Base-by-base conservation (phyloP, 30 jellyfish, hydroid and myxozoan genomes). In the Catostylus mosaicus region DNA sequence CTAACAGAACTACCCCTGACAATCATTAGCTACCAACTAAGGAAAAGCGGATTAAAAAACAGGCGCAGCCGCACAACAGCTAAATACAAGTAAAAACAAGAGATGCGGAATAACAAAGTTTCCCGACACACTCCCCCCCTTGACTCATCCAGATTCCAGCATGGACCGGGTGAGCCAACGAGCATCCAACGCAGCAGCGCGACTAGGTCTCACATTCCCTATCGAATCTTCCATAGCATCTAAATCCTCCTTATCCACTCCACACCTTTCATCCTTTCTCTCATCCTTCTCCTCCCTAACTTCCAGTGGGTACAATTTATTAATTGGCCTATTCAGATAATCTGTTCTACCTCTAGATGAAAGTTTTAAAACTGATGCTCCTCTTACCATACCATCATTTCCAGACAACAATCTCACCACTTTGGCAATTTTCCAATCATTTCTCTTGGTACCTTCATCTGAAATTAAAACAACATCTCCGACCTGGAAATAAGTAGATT, bases 51-150 rank as follows among this genome's bases (percentile, higher is more conserved):
- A n/a, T n/a, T n/a, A n/a, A n/a, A n/a, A n/a, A n/a, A n/a, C n/a
- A n/a, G n/a, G n/a, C n/a, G n/a, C n/a, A n/a, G n/a, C n/a, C n/a
- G n/a, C n/a, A n/a, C n/a, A n/a, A n/a, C n/a, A n/a, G n/a, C n/a
- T n/a, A n/a, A n/a, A n/a, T n/a, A n/a, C n/a, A n/a, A n/a, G n/a
- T n/a, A n/a, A n/a, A n/a, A n/a, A n/a, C n/a, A n/a, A n/a, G n/a
- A n/a, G n/a, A n/a, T n/a, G n/a, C n/a, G n/a, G n/a, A n/a, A n/a
- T n/a, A n/a, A n/a, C n/a, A n/a, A n/a, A n/a, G n/a, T n/a, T n/a
- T n/a, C n/a, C n/a, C n/a, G n/a, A n/a, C 60, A 46, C 60, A 46
- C 60, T 46, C 60, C 60, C 60, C 60, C 19, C 60, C 16, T 46
- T 46, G 60, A 46, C 60, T 46, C 60, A 46, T 46, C 16, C 19